Conservation (phyloP, 2,113 vertebrate species). For the Cavia porcellus region DNA sequence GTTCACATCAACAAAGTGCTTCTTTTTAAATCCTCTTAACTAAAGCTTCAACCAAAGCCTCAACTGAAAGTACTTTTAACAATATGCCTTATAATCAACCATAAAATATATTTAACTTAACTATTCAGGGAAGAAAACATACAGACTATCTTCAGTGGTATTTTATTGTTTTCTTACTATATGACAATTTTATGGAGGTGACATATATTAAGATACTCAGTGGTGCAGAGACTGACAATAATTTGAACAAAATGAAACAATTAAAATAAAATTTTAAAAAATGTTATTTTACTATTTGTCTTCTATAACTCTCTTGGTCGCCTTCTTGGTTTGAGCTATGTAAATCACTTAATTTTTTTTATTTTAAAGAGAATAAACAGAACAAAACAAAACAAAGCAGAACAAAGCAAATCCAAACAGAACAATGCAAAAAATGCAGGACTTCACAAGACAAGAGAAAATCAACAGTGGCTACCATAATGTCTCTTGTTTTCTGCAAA, state of each 20-base stretch:
- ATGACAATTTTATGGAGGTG: conserved; percentile 33
- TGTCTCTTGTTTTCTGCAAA: no score
- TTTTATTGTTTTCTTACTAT: background rate
- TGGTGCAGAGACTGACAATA: background rate
- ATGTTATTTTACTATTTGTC: background rate
- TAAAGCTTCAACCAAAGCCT: no score
- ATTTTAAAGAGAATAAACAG: no score
- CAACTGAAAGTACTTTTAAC: background rate
- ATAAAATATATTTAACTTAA: background rate
- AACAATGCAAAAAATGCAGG: no score
- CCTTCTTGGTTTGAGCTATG: background rate
- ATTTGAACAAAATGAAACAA: no score
- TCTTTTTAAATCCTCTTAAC: conserved; percentile 1
- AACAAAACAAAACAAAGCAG: no score
- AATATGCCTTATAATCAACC: background rate
- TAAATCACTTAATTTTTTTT: background rate
- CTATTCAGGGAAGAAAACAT: background rate
- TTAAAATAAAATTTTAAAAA: background rate
- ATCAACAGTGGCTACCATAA: no score
- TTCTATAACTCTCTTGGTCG: conserved; percentile 16
- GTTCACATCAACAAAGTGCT: background rate
- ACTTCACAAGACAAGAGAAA: no score
- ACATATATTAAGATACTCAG: background rate
- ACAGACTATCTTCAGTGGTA: background rate
- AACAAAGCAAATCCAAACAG: no score